Base-by-base conservation (phyloP, 2,888 invertebrate genomes). In the Dynastes hyllus region DNA sequence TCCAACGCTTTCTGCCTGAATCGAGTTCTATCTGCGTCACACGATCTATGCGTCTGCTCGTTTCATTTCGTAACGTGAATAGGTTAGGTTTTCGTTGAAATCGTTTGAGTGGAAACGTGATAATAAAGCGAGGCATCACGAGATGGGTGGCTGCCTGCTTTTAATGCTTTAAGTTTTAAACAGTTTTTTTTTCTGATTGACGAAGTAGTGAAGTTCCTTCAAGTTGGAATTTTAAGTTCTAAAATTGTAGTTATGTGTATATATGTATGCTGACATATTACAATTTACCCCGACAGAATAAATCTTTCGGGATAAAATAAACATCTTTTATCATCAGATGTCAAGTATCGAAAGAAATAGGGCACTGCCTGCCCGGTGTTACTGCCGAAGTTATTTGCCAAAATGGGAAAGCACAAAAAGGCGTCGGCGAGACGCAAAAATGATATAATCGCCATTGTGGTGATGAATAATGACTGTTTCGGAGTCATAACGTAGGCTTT, bases 381-480 rank as follows among this genome's bases (percentile, higher is more conserved):
- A 45, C 22, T 22, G 22, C 22, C 8, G 45, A 45, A 45, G 45
- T 45, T 45, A 45, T 45, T 45, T 45, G 45, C 45, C 8, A 45
- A 45, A 45, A 5, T 11, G 45, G 45, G 11, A 11, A 45, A 45
- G 45, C 45, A 45, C 45, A 67, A 67, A 67, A 45, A 67, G 13
- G 37, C 16, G 66, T 40, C 40, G 66, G 58, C n/a, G 55, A 55
- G 40, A 37, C 55, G 29, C 61, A 16, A 45, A 55, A 73, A 73
- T 50, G 70, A 70, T 70, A 70, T 22, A 51, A 51, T 70, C 58
- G 53, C 71, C 53, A 61, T 73, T 55, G 73, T 73, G 37, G 16
- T 55, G 16, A 27, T 73, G 73, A 73, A 73, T 73, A 73, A 73
- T 73, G 58, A 37, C 22, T 61, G 40, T 73, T 73, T 73, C 11